Percentiles rank a stretch among this genome's conserved stretches.
phyloP scores from a whole-genome alignment of 2,113 vertebrate genomes.

The Chloroceryle aenea region DNA sequence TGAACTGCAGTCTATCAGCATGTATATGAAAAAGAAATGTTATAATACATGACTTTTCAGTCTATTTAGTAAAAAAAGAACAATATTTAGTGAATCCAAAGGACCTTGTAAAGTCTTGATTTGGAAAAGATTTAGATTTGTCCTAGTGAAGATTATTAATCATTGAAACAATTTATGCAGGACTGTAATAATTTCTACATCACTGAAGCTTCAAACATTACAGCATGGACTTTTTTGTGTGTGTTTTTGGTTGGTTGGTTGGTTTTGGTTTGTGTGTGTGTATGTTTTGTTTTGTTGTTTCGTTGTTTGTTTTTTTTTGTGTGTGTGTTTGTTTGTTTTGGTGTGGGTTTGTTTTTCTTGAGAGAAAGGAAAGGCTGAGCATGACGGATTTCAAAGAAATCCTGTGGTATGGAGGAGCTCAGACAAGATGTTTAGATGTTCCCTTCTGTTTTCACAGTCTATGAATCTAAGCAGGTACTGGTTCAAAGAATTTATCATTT shows the following conservation, averaged over 20 bases:
- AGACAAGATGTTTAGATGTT: constrained; percentile 47
- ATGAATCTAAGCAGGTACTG: constrained; percentile 10
- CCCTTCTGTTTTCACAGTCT: constrained; percentile 20
- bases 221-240: neutral
- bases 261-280: no score
- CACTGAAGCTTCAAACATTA: neutral
- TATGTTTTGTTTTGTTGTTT: no score
- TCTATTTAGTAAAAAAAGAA: neutral
- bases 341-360: neutral
- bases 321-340: no score
- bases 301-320: neutral
- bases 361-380: neutral
- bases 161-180: neutral
- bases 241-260: no score
- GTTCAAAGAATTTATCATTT: constrained; percentile 39
- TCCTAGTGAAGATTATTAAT: neutral
- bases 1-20: neutral
- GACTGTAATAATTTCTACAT: neutral
- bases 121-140: neutral
- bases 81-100: neutral
- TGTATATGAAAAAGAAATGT: neutral
- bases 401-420: neutral
- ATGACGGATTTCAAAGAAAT: neutral
- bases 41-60: neutral
- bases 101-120: neutral